phyloP scores from a whole-genome alignment of 1,140 invertebrate species.

The Epicauta chinensis region DNA sequence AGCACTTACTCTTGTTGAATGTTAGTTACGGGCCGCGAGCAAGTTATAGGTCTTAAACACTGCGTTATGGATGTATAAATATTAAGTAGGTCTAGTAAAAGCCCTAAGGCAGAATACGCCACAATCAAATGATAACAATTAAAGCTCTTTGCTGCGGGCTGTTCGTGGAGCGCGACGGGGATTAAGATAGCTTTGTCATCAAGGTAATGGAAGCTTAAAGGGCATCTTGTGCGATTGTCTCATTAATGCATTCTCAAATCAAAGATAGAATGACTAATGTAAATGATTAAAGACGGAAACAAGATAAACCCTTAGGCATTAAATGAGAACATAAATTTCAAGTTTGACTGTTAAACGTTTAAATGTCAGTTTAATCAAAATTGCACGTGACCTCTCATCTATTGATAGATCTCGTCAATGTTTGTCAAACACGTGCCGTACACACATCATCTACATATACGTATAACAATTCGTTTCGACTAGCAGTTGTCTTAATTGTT shows the following conservation, averaged over 20 bases:
- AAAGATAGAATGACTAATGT: slow-evolving; percentile 36
- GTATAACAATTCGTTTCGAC: too few species aligned
- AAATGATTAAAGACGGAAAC: slow-evolving; percentile 24
- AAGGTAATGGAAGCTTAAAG: slow-evolving; percentile 36
- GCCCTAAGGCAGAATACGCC: slow-evolving; percentile 9
- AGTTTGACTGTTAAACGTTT: too few species aligned
- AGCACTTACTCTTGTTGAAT: slow-evolving; percentile 15
- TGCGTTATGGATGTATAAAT: slow-evolving; percentile 24
- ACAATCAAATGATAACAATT: slow-evolving; percentile 34
- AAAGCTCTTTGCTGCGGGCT: slow-evolving; percentile 23
- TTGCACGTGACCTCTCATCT: background rate
- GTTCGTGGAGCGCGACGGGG: slow-evolving; percentile 21
- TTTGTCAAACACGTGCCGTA: slow-evolving; percentile 16
- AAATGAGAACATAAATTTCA: too few species aligned
- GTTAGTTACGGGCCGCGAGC: slow-evolving; percentile 15
- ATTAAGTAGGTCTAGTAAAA: slow-evolving; percentile 18
- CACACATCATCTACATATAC: slow-evolving; percentile 1
- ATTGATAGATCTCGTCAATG: background rate
- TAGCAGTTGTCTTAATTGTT: slow-evolving; percentile 17
- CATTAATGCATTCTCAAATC: slow-evolving; percentile 37
- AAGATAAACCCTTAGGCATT: slow-evolving; percentile 6
- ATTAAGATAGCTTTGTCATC: slow-evolving; percentile 38
- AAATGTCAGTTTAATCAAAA: background rate
- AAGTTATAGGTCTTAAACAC: slow-evolving; percentile 23
- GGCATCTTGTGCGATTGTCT: slow-evolving; percentile 31